Percentiles rank a stretch among this genome's conserved stretches.
phyloP scores from a whole-genome alignment of 1,140 invertebrate species.

The Papilio polytes region DNA sequence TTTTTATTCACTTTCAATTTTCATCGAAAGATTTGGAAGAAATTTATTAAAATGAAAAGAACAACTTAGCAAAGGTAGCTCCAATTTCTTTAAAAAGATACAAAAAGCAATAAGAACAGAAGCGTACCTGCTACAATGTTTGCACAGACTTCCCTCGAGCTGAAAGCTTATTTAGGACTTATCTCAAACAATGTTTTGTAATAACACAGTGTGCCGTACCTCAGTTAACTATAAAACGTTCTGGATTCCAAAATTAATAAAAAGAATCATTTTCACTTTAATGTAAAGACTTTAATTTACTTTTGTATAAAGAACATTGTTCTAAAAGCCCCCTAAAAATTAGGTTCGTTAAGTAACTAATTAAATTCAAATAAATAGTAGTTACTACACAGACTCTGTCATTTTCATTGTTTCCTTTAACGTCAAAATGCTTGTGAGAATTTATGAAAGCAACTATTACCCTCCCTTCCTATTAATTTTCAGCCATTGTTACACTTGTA shows the following conservation, averaged over 20 bases:
- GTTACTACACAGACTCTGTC: neutral
- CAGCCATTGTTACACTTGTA: neutral
- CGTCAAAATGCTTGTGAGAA: neutral
- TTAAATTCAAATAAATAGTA: neutral
- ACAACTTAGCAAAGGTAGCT: no score
- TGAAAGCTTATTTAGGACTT: constrained; percentile 1
- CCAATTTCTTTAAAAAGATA: neutral
- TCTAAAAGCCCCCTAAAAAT: neutral
- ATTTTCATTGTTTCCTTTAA: neutral
- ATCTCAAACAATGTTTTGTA: neutral
- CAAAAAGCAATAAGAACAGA: neutral
- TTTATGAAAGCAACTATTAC: constrained; percentile 16
- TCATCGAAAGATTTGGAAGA: no score
- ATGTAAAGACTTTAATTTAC: neutral
- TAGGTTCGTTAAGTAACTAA: neutral
- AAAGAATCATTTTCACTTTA: neutral
- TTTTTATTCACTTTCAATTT: no score
- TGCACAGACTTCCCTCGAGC: neutral
- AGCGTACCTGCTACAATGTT: neutral
- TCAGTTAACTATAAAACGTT: neutral
- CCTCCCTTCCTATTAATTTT: constrained; percentile 15
- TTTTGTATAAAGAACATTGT: neutral
- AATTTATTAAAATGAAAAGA: no score
- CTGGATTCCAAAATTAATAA: neutral
- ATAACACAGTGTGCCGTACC: neutral